Evolutionary conservation across 2,797 vertebrate genomes (phyloP).

Genomic region (Takifugu rubripes): DNA sequence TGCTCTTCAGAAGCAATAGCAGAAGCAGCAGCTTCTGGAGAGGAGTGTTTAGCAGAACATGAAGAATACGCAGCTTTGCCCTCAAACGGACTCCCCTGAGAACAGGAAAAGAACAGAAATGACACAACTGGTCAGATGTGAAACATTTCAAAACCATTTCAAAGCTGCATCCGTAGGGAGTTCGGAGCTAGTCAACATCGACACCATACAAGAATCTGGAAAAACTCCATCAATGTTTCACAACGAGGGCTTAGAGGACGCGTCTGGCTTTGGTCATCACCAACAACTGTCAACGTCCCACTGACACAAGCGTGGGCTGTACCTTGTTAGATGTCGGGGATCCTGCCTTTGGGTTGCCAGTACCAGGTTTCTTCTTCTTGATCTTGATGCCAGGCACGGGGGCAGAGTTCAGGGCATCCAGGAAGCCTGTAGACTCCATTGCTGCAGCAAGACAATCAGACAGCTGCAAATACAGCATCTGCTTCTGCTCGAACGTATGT

Average conservation of each 20-base stretch:
- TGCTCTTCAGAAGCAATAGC: slow-evolving; percentile 70
- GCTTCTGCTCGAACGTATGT: too few relatives aligned
- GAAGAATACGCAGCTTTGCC: slow-evolving; percentile 76
- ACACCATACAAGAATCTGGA: too few relatives aligned
- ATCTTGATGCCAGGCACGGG: slow-evolving; percentile 94
- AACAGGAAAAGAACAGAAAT: background rate
- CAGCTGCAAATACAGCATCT: background rate
- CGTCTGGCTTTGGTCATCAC: too few relatives aligned
- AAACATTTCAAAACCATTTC: too few relatives aligned
- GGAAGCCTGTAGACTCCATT: slow-evolving; percentile 90
- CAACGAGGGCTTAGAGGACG: too few relatives aligned
- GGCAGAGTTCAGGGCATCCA: slow-evolving; percentile 94
- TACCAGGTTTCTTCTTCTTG: slow-evolving; percentile 87
- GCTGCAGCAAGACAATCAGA: slow-evolving; percentile 65
- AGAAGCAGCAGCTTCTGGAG: slow-evolving; percentile 76
- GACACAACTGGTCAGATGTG: background rate
- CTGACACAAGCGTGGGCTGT: background rate
- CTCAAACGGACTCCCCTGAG: slow-evolving; percentile 86
- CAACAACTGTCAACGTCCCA: too few relatives aligned
- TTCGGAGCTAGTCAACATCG: too few relatives aligned
- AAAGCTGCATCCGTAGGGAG: too few relatives aligned
- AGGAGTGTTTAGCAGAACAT: slow-evolving; percentile 78
- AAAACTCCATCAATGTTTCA: too few relatives aligned
- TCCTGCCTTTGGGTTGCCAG: slow-evolving; percentile 70
- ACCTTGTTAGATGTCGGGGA: slow-evolving; percentile 93